Conservation (phyloP, 2,797 vertebrate species). For the Anableps anableps region DNA sequence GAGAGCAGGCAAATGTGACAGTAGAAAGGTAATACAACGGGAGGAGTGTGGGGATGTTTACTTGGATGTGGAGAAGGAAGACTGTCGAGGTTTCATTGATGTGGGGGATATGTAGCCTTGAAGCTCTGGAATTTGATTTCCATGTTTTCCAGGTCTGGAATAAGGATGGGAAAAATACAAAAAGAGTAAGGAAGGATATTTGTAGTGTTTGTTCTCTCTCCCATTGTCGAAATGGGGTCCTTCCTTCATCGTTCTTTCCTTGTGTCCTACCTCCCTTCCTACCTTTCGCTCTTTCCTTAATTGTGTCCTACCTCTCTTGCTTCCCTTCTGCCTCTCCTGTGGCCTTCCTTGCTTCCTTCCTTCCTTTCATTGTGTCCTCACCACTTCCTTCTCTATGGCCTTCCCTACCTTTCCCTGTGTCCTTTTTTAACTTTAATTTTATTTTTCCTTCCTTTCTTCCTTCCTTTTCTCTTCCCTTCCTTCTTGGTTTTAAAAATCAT, state of each 20-base stretch:
- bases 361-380: too few species aligned
- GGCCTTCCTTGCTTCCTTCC: too few species aligned
- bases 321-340: too few species aligned
- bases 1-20: not conserved
- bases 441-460: not conserved
- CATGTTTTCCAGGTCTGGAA: not conserved
- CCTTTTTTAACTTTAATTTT: too few species aligned
- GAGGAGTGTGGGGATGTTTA: not conserved
- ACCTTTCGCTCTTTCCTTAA: not conserved
- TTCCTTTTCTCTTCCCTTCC: not conserved
- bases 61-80: conserved; percentile 15
- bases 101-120: not conserved
- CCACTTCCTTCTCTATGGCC: too few species aligned
- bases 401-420: too few species aligned
- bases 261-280: not conserved
- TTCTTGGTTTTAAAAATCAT: not conserved
- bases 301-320: too few species aligned
- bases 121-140: not conserved
- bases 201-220: not conserved
- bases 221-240: not conserved
- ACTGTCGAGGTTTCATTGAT: not conserved
- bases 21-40: conserved; percentile 10
- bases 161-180: not conserved
- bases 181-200: not conserved
- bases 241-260: not conserved